Evolutionary conservation across 1,140 invertebrate species (phyloP).

Genomic region (Leptinotarsa lineolata): DNA sequence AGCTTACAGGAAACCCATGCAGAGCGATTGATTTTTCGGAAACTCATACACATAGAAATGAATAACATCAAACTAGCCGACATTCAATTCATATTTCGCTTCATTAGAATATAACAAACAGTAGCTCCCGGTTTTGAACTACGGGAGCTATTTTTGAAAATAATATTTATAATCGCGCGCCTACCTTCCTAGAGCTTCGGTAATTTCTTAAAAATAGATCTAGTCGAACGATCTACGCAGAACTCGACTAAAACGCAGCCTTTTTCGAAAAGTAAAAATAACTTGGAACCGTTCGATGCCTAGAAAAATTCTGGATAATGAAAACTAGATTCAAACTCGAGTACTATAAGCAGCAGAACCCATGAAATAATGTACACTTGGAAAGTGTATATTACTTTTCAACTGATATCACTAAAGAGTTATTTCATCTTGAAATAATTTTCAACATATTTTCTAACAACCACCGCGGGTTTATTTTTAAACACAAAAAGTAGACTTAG

Average conservation of each 20-base stretch:
- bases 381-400: too few species aligned
- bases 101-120: not conserved
- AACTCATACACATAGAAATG: too few species aligned
- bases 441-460: too few species aligned
- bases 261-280: not conserved
- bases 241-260: not conserved
- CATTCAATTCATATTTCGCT: not conserved
- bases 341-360: too few species aligned
- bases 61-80: not conserved
- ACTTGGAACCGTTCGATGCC: not conserved
- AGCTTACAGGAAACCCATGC: too few species aligned
- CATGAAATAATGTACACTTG: too few species aligned
- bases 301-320: too few species aligned
- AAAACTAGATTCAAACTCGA: too few species aligned
- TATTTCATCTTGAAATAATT: too few species aligned
- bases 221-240: not conserved
- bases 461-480: not conserved
- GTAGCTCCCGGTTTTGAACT: not conserved
- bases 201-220: slow-evolving; percentile 15
- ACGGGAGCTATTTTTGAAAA: not conserved
- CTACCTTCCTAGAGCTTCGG: slow-evolving; percentile 1
- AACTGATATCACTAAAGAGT: too few species aligned
- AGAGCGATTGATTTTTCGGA: too few species aligned
- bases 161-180: not conserved
- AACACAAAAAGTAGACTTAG: slow-evolving; percentile 3